Percentiles rank a stretch among this genome's conserved stretches.
Conservation (phyloP, 2,888 invertebrate genomes). For the Seira musarum region DNA sequence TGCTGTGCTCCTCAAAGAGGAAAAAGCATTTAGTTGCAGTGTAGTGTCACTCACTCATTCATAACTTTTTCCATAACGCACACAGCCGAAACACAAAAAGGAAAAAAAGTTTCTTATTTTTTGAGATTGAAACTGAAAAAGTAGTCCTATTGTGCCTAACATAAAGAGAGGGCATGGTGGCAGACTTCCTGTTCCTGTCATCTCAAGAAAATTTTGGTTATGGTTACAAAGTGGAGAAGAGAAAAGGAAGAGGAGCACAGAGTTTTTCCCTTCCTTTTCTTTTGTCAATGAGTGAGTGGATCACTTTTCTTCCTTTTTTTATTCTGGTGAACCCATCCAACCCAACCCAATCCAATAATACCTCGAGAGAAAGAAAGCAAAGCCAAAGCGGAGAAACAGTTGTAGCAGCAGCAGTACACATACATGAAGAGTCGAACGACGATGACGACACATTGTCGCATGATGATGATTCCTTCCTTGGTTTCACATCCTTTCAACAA, state of each 20-base stretch:
- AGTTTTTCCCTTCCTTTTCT: constrained; percentile 18
- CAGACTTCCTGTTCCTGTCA: constrained; percentile 53
- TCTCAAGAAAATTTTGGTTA: constrained; percentile 36
- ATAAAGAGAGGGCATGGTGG: constrained; percentile 21
- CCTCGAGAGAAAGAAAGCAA: background rate
- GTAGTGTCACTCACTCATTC: background rate
- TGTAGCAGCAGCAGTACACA: too few relatives aligned
- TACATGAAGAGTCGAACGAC: background rate
- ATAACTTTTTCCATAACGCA: background rate
- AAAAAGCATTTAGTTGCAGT: background rate
- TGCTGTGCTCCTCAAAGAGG: too few relatives aligned
- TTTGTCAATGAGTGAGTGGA: constrained; percentile 37
- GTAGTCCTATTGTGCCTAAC: background rate
- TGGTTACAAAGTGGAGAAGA: constrained; percentile 6
- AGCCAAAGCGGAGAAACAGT: too few relatives aligned
- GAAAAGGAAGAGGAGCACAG: constrained; percentile 8
- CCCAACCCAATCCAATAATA: constrained; percentile 33
- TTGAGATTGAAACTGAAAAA: background rate
- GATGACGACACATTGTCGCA: constrained; percentile 26
- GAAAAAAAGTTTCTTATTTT: background rate
- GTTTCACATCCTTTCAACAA: constrained; percentile 34
- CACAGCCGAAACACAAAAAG: background rate
- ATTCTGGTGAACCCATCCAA: background rate
- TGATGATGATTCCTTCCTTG: constrained; percentile 32
- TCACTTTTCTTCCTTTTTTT: constrained; percentile 39